A percentile compares a stretch with the other conserved stretches of the same genome.
phyloP scores from a whole-genome alignment of 1,140 invertebrate genomes.

The Lepidostoma basale region DNA sequence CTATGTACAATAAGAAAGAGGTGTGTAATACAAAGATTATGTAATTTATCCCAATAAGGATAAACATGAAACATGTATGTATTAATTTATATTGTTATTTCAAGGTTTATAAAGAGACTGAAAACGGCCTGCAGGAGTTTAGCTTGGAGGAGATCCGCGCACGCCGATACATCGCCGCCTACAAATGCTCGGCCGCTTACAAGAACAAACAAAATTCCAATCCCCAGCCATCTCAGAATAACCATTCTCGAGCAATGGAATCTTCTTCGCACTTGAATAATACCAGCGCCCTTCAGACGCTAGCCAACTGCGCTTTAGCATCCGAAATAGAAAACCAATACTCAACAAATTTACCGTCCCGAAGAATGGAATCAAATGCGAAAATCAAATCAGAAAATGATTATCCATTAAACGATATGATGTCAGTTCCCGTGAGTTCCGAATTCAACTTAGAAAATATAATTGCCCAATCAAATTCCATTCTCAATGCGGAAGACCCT shows the following conservation, averaged over 20 bases:
- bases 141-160: conserved; percentile 72
- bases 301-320: conserved; percentile 58
- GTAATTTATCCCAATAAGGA: no score
- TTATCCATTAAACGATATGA: conserved; percentile 54
- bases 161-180: conserved; percentile 44
- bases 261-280: conserved; percentile 39
- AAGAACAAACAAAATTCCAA: background rate
- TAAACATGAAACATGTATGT: no score
- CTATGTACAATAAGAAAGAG: conserved; percentile 64
- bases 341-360: conserved; percentile 31
- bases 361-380: conserved; percentile 54
- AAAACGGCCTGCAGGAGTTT: conserved; percentile 56
- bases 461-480: conserved; percentile 41
- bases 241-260: conserved; percentile 23
- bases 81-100: conserved; percentile 24
- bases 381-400: conserved; percentile 57
- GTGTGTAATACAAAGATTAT: no score
- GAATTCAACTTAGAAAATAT: conserved; percentile 43
- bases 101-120: conserved; percentile 66
- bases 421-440: conserved; percentile 11
- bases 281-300: conserved; percentile 54
- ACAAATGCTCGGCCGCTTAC: conserved; percentile 3
- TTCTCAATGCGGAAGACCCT: conserved; percentile 40
- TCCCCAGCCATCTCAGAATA: background rate
- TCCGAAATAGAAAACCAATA: background rate